These are phyloP conservation scores for Halictus quadricinctus DNA, from an alignment of 2,888 invertebrate species.

Conservation along the genomic window DNA sequence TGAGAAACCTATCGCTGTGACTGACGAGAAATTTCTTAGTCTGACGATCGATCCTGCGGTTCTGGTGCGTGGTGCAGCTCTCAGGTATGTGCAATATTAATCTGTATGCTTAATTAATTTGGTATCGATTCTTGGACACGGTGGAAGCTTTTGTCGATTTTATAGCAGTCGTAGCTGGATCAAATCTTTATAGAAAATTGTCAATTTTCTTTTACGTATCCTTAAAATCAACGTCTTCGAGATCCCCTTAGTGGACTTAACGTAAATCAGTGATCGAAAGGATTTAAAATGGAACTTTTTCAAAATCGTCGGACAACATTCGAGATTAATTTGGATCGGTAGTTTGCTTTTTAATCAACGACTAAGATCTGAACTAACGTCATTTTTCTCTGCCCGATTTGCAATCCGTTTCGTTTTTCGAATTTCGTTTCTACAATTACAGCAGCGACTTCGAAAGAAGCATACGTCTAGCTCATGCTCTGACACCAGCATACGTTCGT, in stretches of 20 bases:
- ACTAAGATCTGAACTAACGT: too few relatives aligned
- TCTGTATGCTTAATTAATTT: not conserved
- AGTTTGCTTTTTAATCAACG: too few relatives aligned
- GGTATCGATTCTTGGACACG: not conserved
- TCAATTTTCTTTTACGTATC: not conserved
- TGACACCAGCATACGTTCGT: slow-evolving; percentile 89
- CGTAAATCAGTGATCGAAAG: not conserved
- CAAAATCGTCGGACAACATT: too few relatives aligned
- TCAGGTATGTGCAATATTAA: slow-evolving; percentile 79
- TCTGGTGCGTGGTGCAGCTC: slow-evolving; percentile 83
- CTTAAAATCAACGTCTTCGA: not conserved
- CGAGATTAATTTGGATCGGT: too few relatives aligned
- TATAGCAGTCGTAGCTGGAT: not conserved
- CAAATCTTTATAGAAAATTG: too few relatives aligned
- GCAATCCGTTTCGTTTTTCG: not conserved
- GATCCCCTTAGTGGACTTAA: not conserved
- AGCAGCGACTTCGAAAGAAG: slow-evolving; percentile 77
- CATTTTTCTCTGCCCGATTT: too few relatives aligned
- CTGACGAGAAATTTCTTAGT: slow-evolving; percentile 89
- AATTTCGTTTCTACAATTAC: slow-evolving; percentile 27
- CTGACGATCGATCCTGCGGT: slow-evolving; percentile 87
- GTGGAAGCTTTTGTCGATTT: not conserved
- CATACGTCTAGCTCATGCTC: slow-evolving; percentile 86
- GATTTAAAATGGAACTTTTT: too few relatives aligned
- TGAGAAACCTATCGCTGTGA: slow-evolving; percentile 86